These are phyloP conservation scores for Pachydiplax longipennis DNA, from an alignment of 2,888 invertebrate species.

Conservation along the genomic window DNA sequence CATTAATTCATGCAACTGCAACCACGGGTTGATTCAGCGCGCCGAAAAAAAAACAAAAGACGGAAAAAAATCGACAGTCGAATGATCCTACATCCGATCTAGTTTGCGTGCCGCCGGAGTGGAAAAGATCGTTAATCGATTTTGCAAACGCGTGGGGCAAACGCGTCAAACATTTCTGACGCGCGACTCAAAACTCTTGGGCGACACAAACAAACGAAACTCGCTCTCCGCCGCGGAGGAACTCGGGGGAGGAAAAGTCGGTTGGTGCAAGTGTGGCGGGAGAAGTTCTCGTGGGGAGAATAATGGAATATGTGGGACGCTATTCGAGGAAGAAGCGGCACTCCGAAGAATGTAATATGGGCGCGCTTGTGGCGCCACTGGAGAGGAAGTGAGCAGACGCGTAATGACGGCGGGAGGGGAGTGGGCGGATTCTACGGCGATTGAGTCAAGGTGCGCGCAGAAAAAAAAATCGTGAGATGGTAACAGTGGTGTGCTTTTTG, in stretches of 20 bases:
- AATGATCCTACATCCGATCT: not conserved
- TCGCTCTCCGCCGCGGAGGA: not conserved
- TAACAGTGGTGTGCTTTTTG: not conserved
- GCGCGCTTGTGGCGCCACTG: not conserved
- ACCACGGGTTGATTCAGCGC: not conserved
- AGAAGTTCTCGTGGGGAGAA: not conserved
- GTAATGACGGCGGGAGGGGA: not conserved
- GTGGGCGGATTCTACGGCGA: not conserved
- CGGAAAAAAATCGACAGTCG: not conserved
- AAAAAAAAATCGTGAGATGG: slow-evolving; percentile 4
- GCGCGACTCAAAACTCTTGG: not conserved
- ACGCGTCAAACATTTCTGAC: not conserved
- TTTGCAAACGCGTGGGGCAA: not conserved
- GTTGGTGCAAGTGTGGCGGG: not conserved
- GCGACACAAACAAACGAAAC: not conserved
- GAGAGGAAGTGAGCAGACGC: slow-evolving; percentile 17
- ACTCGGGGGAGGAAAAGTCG: not conserved
- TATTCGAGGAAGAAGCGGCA: not conserved
- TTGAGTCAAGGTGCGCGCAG: slow-evolving; percentile 9
- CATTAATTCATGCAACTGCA: not conserved
- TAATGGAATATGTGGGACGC: not conserved
- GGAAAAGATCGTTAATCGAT: not conserved
- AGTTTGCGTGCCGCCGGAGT: not conserved
- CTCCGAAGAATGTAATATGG: not conserved
- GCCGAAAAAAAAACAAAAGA: not conserved